Base-by-base conservation (phyloP, 2,888 invertebrate genomes). In the Pomacea canaliculata region DNA sequence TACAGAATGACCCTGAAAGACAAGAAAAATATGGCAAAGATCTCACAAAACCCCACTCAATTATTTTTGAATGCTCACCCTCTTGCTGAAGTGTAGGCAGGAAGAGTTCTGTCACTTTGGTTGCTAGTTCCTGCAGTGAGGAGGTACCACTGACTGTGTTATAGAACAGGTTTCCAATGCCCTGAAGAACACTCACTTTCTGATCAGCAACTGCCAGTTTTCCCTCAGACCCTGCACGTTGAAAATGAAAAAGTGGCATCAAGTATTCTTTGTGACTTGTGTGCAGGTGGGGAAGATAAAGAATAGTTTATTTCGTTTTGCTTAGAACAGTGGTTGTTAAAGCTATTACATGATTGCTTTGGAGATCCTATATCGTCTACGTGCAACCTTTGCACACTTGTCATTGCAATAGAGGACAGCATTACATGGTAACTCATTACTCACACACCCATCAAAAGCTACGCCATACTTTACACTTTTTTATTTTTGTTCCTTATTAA, bases 161-260 rank as follows among this genome's bases (percentile, higher is more conserved):
- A 79, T 92, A 93, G 86, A 94, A 94, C 73, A 96, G 92, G 89
- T 94, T 94, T 19, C 95, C 96, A 73, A 95, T 94, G 63, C 94
- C 95, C 77, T 89, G 89, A 16, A 97, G 91, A 19, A 98, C 94
- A 78, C 95, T 95, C 46, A 97, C 94, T 91, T 97, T 96, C 89
- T 97, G 96, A 82, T 96, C 95, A 60, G 95, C 94, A 73, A 97
- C 94, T 18, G 96, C 96, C 72, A 98, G 93, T 90, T 98, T 98
- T 13, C 97, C 97, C 90, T 96, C 95, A 10, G 96, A 94, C 19
- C 97, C 91, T 91, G 66, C 3, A 68, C 19, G 13, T 10, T 68
- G 10, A 37, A n/a, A 48, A 68, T n/a, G 37, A 48, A 12, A 7
- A n/a, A 37, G 68, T 12, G 12, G 68, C 4, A 37, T 23, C 23